These are phyloP conservation scores for Drosophila ercepeae DNA, from an alignment of 1,140 invertebrate genomes.

Conservation along the genomic window DNA sequence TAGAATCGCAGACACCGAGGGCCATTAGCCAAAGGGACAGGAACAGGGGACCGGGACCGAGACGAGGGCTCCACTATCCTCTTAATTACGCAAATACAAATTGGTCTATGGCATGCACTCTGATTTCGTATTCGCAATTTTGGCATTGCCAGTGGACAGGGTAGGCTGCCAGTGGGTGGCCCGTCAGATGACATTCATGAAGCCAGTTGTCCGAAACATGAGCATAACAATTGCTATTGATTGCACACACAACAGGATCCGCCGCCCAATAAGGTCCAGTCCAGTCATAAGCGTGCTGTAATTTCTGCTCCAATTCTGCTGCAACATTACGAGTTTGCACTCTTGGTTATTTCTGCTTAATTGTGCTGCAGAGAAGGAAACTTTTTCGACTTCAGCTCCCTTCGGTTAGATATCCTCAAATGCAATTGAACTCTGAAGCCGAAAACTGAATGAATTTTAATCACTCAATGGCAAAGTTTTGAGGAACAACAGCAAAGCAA, in stretches of 20 bases:
- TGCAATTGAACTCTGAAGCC: slow-evolving; percentile 4
- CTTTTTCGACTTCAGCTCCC: not conserved
- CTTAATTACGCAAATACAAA: slow-evolving; percentile 73
- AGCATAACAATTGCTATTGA: slow-evolving; percentile 68
- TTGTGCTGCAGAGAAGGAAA: not conserved
- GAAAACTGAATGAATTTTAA: slow-evolving; percentile 4
- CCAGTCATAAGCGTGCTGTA: slow-evolving; percentile 42
- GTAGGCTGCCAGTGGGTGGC: not conserved
- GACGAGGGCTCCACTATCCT: slow-evolving; percentile 21
- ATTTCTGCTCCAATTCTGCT: slow-evolving; percentile 65
- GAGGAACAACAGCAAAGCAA: slow-evolving; percentile 7
- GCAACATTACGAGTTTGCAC: slow-evolving; percentile 8
- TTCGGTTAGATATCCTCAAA: not conserved
- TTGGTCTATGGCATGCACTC: slow-evolving; percentile 60
- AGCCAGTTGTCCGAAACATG: slow-evolving; percentile 43
- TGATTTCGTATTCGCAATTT: slow-evolving; percentile 51
- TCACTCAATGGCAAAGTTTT: slow-evolving; percentile 15
- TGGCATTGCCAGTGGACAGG: not conserved
- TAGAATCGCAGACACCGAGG: slow-evolving; percentile 39
- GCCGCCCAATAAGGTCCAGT: slow-evolving; percentile 9
- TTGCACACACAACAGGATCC: slow-evolving; percentile 24
- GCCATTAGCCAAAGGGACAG: slow-evolving; percentile 40
- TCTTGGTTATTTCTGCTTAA: not conserved
- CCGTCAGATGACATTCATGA: slow-evolving; percentile 41
- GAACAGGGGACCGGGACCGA: slow-evolving; percentile 3